These are phyloP conservation scores for Diorhabda sublineata DNA, from an alignment of 1,140 invertebrate genomes.

Conservation along the genomic window DNA sequence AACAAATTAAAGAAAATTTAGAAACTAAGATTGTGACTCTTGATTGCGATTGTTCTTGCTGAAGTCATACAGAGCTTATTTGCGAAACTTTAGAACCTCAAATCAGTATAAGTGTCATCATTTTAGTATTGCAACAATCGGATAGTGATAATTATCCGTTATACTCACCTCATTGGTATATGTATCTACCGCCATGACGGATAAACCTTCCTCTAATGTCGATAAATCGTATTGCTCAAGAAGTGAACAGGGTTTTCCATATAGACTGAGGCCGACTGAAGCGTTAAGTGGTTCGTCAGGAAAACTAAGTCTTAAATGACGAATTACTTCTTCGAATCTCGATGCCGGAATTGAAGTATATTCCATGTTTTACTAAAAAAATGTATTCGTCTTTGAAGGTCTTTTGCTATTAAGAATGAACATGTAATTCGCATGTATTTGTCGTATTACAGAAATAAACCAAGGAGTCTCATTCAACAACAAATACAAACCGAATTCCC, in stretches of 20 bases:
- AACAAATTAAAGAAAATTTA: neutral
- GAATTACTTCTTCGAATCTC: conserved; percentile 58
- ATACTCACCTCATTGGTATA: conserved; percentile 56
- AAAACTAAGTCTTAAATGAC: conserved; percentile 71
- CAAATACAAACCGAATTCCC: too few species aligned
- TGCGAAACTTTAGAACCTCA: too few species aligned
- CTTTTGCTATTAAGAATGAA: too few species aligned
- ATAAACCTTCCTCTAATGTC: conserved; percentile 67
- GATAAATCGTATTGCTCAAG: conserved; percentile 68
- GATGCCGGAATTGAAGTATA: conserved; percentile 51
- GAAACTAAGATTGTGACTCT: too few species aligned
- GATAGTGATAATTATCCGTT: neutral
- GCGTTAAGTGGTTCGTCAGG: conserved; percentile 75
- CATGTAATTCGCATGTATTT: too few species aligned
- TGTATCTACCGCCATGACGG: conserved; percentile 62
- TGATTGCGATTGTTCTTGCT: too few species aligned
- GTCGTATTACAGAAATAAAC: too few species aligned
- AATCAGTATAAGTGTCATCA: too few species aligned
- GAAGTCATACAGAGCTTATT: too few species aligned
- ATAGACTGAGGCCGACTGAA: conserved; percentile 64
- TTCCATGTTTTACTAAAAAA: conserved; percentile 42
- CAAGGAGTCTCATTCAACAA: too few species aligned
- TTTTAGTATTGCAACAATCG: neutral
- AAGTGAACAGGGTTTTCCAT: conserved; percentile 62
- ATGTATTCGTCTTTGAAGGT: too few species aligned